phyloP scores from a whole-genome alignment of 1,140 invertebrate genomes.

The Bombus soroeensis region DNA sequence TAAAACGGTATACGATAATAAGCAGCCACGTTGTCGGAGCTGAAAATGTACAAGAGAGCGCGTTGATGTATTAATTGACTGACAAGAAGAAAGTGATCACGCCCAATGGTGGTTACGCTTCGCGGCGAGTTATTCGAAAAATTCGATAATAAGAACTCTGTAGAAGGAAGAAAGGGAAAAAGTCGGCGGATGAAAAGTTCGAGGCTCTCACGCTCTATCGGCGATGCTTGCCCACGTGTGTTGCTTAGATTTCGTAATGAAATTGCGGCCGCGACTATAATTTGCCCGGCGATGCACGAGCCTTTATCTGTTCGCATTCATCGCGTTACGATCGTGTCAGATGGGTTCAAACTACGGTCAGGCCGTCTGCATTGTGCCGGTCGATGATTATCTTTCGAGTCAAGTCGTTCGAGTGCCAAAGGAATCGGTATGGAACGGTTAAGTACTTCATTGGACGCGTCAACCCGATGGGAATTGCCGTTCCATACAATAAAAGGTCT shows the following conservation, averaged over 20 bases:
- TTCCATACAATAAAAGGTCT: neutral
- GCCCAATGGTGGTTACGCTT: neutral
- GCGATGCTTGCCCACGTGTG: conserved; percentile 45
- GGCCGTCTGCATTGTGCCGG: conserved; percentile 32
- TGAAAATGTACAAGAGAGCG: conserved; percentile 1
- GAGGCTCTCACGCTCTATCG: conserved; percentile 54
- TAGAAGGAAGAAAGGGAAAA: neutral
- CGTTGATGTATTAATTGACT: conserved; percentile 47
- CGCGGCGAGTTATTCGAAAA: conserved; percentile 15
- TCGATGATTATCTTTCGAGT: conserved; percentile 41
- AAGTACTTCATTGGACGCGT: neutral
- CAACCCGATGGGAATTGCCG: neutral
- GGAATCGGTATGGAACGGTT: neutral
- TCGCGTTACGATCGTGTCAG: conserved; percentile 56
- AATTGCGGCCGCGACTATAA: conserved; percentile 54
- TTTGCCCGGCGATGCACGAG: conserved; percentile 63
- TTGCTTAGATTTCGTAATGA: conserved; percentile 59
- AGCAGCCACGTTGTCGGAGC: neutral
- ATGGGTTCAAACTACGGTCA: conserved; percentile 34
- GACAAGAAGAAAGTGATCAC: conserved; percentile 18
- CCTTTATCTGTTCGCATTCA: conserved; percentile 61
- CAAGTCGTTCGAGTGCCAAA: neutral
- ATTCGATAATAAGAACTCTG: conserved; percentile 13
- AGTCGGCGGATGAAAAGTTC: conserved; percentile 52
- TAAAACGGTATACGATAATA: conserved; percentile 34